Conservation (phyloP, 2,113 vertebrate species). For the Micromys minutus region DNA sequence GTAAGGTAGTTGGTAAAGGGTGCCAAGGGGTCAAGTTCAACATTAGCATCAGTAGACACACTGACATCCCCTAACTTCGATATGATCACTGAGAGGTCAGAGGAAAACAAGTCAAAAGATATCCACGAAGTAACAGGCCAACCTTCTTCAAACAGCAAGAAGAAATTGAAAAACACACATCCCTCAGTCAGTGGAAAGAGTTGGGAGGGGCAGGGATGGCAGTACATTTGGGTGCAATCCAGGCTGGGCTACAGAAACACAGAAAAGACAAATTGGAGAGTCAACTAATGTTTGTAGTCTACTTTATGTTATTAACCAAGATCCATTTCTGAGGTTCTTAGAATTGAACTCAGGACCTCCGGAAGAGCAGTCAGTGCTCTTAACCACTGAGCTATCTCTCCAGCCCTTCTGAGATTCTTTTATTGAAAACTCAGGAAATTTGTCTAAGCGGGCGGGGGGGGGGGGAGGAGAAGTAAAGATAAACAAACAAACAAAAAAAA, state of each 20-base stretch:
- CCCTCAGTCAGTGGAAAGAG: not conserved
- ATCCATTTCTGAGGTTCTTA: not conserved
- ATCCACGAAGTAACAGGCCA: not conserved
- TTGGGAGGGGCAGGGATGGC: not conserved
- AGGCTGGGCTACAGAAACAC: not conserved
- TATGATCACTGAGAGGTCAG: not conserved
- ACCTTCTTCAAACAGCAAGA: not conserved
- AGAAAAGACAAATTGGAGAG: not conserved
- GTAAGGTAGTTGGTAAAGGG: not conserved
- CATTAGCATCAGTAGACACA: not conserved
- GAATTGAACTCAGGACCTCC: too few species aligned
- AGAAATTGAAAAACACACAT: too few species aligned
- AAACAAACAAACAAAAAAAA: not conserved
- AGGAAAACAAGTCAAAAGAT: not conserved
- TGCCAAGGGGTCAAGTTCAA: not conserved
- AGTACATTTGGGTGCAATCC: not conserved
- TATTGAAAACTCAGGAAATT: not conserved
- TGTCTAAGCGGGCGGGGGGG: not conserved
- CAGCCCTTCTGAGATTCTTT: not conserved
- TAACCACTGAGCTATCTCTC: too few species aligned
- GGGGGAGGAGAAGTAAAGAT: too few species aligned
- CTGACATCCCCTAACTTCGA: not conserved
- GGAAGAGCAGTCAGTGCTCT: too few species aligned
- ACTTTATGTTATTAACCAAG: not conserved
- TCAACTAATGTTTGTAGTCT: not conserved